phyloP scores from a whole-genome alignment of 2,888 invertebrate genomes.

The Taenaris catops region DNA sequence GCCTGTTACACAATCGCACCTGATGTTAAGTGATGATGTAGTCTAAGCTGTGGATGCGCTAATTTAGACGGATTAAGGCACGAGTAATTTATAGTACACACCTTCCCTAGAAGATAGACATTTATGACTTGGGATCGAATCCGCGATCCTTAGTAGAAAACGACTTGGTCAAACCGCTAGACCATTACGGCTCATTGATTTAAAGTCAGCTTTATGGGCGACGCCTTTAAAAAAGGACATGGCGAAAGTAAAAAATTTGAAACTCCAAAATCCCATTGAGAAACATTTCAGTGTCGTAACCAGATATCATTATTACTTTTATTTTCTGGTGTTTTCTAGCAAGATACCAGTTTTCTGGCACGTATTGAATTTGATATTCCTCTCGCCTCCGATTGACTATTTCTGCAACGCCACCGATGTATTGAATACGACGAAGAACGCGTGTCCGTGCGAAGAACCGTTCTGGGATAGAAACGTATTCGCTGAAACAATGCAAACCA shows the following conservation, averaged over 20 bases:
- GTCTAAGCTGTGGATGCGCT: too few species aligned
- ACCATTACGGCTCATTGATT: too few species aligned
- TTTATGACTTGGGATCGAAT: too few species aligned
- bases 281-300: slow-evolving; percentile 39
- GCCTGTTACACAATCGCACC: too few species aligned
- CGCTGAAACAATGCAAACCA: slow-evolving; percentile 49
- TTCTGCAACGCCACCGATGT: slow-evolving; percentile 29
- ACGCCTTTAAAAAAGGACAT: too few species aligned
- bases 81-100: too few species aligned
- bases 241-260: slow-evolving; percentile 23
- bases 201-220: too few species aligned
- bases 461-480: slow-evolving; percentile 49
- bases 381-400: slow-evolving; percentile 51
- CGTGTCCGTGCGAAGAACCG: slow-evolving; percentile 47
- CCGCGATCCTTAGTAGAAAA: too few species aligned
- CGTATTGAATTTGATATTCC: slow-evolving; percentile 46
- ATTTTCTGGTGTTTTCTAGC: slow-evolving; percentile 39
- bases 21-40: too few species aligned
- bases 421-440: slow-evolving; percentile 23
- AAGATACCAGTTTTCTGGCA: slow-evolving; percentile 56
- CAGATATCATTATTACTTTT: slow-evolving; percentile 47
- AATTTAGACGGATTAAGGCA: too few species aligned
- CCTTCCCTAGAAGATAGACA: too few species aligned
- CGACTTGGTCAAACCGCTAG: too few species aligned
- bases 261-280: slow-evolving; percentile 46